Evolutionary conservation across 2,113 vertebrate species (phyloP).

Genomic region (Poeciliopsis turrubarensis): DNA sequence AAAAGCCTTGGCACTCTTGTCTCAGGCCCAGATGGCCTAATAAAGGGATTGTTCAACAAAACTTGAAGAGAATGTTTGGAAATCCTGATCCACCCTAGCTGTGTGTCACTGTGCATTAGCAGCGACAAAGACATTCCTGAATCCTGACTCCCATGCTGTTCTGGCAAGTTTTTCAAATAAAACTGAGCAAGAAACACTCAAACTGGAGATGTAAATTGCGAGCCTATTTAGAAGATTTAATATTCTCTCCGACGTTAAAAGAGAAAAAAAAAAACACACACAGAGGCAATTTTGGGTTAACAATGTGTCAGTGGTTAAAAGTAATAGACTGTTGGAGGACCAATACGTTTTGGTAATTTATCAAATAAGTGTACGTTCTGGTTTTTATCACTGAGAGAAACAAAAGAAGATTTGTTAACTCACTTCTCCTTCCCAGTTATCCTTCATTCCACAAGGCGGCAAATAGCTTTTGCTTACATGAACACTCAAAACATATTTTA

Average conservation of each 20-base stretch:
- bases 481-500: not conserved
- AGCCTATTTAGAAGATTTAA: constrained; percentile 40
- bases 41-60: constrained; percentile 62
- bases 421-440: constrained; percentile 20
- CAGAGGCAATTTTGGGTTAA: constrained; percentile 48
- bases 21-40: constrained; percentile 42
- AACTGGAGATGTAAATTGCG: constrained; percentile 62
- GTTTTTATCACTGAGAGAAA: constrained; percentile 35
- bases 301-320: constrained; percentile 56
- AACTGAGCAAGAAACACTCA: constrained; percentile 40
- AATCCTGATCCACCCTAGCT: constrained; percentile 53
- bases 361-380: constrained; percentile 45
- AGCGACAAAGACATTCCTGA: constrained; percentile 63
- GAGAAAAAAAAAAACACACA: constrained; percentile 47
- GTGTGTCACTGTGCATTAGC: constrained; percentile 68
- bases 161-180: constrained; percentile 58
- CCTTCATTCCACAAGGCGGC: constrained; percentile 19
- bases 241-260: constrained; percentile 41
- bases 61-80: constrained; percentile 59
- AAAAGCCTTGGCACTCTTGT: constrained; percentile 54
- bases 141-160: constrained; percentile 58
- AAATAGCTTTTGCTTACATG: not conserved
- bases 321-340: constrained; percentile 54
- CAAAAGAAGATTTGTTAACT: constrained; percentile 10
- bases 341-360: constrained; percentile 55